Evolutionary conservation across 2,888 invertebrate genomes (phyloP).

Genomic region (Drosophila multiciliata): DNA sequence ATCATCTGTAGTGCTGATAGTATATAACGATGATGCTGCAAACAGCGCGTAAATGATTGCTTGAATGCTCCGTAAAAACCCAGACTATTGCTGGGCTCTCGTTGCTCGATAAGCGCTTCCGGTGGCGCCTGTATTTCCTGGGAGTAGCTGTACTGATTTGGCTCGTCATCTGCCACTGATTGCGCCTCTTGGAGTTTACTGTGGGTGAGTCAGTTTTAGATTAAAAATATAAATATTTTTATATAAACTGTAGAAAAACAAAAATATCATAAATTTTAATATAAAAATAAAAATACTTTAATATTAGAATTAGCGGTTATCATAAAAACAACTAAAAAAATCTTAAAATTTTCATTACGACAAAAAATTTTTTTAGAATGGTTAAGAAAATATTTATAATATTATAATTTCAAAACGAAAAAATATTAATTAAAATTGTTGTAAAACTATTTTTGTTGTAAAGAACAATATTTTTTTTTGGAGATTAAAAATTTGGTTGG

Average conservation of each 20-base stretch:
- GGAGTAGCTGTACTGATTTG: slow-evolving; percentile 71
- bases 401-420: background rate
- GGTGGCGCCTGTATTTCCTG: slow-evolving; percentile 47
- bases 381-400: too few relatives aligned
- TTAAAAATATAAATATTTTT: background rate
- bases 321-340: background rate
- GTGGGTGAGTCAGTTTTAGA: background rate
- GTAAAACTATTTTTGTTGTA: too few relatives aligned
- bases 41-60: slow-evolving; percentile 68
- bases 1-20: slow-evolving; percentile 70
- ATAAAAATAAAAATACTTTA: background rate
- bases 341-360: background rate
- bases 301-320: too few relatives aligned
- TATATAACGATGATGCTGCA: slow-evolving; percentile 81
- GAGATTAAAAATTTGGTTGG: background rate
- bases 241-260: background rate
- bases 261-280: background rate
- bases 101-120: slow-evolving; percentile 21
- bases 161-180: slow-evolving; percentile 55
- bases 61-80: slow-evolving; percentile 61
- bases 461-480: background rate
- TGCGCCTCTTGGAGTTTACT: slow-evolving; percentile 66
- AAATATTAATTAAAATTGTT: too few relatives aligned
- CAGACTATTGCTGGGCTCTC: background rate
- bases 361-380: background rate